phyloP scores from a whole-genome alignment of 2,797 vertebrate species.

The Buphagus erythrorhynchus region DNA sequence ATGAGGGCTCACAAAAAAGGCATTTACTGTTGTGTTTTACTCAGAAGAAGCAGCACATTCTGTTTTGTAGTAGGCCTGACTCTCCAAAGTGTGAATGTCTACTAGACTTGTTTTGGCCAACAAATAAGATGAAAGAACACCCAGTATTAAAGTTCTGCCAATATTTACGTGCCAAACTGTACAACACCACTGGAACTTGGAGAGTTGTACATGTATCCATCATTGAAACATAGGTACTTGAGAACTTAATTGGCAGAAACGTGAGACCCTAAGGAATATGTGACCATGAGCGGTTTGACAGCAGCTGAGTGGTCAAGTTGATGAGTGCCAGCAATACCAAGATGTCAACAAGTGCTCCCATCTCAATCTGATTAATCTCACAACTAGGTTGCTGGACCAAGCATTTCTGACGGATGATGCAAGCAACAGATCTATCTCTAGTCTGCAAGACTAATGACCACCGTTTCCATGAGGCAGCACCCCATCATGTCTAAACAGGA shows the following conservation, averaged over 20 bases:
- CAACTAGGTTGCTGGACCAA: accelerated
- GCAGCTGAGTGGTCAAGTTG: background rate
- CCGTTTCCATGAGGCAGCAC: background rate
- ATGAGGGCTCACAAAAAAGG: background rate
- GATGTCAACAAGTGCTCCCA: background rate
- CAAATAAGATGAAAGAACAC: background rate
- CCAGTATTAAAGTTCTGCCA: background rate
- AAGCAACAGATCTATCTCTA: background rate
- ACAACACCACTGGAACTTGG: background rate
- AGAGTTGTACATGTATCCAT: background rate
- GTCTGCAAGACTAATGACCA: background rate
- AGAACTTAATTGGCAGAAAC: background rate
- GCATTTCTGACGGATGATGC: background rate
- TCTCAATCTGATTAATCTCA: background rate
- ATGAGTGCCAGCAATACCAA: background rate
- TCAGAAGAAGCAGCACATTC: background rate
- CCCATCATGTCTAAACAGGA: accelerated
- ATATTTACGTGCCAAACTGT: background rate
- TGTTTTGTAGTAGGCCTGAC: background rate
- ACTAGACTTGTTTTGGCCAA: background rate
- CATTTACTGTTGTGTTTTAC: background rate
- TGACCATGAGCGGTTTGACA: background rate
- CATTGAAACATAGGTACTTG: background rate
- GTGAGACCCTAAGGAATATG: background rate
- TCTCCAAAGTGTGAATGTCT: background rate